Evolutionary conservation across 2,888 invertebrate genomes (phyloP).

Genomic region (Prosapia bicincta): DNA sequence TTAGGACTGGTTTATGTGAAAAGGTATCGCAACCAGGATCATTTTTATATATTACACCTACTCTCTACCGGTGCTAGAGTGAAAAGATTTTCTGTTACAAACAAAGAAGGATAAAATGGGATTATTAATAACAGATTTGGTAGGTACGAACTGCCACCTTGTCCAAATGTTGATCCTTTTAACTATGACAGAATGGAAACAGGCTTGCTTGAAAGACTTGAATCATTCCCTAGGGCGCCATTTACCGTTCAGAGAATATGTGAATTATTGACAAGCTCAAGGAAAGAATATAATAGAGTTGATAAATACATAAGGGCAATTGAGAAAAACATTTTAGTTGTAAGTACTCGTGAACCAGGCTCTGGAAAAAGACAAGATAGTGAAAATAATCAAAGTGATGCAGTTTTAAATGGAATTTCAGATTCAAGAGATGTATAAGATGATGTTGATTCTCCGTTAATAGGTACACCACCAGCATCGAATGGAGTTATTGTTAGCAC

Average conservation of each 20-base stretch:
- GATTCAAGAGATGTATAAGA: slow-evolving; percentile 26
- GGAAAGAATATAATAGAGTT: slow-evolving; percentile 90
- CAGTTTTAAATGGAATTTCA: slow-evolving; percentile 36
- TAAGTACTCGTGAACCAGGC: slow-evolving; percentile 56
- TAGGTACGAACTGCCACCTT: slow-evolving; percentile 82
- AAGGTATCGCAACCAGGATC: no score
- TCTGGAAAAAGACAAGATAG: slow-evolving; percentile 35
- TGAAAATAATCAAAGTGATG: slow-evolving; percentile 30
- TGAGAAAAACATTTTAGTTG: slow-evolving; percentile 91
- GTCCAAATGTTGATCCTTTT: slow-evolving; percentile 88
- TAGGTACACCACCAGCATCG: slow-evolving; percentile 22
- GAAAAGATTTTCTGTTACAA: no score
- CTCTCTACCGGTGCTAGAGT: no score
- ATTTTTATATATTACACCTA: no score
- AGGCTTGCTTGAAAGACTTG: slow-evolving; percentile 74
- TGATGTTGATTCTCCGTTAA: slow-evolving; percentile 16
- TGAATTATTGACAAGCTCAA: slow-evolving; percentile 86
- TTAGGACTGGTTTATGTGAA: no score
- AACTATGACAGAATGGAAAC: slow-evolving; percentile 87
- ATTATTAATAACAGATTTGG: no score
- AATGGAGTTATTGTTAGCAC: slow-evolving; percentile 23
- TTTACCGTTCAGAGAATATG: slow-evolving; percentile 96
- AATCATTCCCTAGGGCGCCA: slow-evolving; percentile 84
- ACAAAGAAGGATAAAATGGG: no score
- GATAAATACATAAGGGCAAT: slow-evolving; percentile 97